Base-by-base conservation (phyloP, 2,888 invertebrate genomes). In the Heteromurus nitidus region DNA sequence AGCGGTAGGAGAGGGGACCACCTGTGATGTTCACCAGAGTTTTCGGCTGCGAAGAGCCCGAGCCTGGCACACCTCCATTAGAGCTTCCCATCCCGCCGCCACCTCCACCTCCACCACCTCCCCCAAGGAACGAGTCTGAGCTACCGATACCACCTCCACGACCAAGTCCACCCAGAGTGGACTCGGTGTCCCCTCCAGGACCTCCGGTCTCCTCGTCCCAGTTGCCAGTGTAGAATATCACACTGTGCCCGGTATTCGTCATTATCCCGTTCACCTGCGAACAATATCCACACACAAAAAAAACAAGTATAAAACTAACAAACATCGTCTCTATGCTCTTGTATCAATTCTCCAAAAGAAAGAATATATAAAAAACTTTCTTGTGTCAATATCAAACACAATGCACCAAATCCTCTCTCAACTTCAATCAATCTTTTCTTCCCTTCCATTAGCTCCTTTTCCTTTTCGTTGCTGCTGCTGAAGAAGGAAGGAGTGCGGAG, bases 1-100 rank as follows among this genome's bases (percentile, higher is more conserved):
- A 98, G 88, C 95, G 94, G 91, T 98, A 98, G 82, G 97, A 96
- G 73, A 98, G 92, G 0, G 99, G 98, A 1, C 99, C 99, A 0
- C 97, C 97, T 0, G 96, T 96, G 88, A 99, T 95, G 90, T 98
- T 98, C 88, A 98, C 95, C 88, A 86, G 72, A 30, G 84, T 85
- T 79, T 84, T 80, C 30, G 86, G 85, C 58, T 79, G 84, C 16
- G 82, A 82, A 58, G 65, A 76, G n/a, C 80, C 64, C 7, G 65
- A 69, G 62, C 77, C 60, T 22, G 65, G 68, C 20, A 62, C 58
- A n/a, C 83, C 75, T 53, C 83, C 82, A 50, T 74, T 80, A 44
- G 62, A 60, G 11, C 81, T 82, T 26, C 81, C 77, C 31, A 5
- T 11, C 62, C 82, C 73, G n/a, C 73, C 30, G 53, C 77, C 80